phyloP scores from a whole-genome alignment of 2,888 invertebrate species.

The Cerceris rybyensis region DNA sequence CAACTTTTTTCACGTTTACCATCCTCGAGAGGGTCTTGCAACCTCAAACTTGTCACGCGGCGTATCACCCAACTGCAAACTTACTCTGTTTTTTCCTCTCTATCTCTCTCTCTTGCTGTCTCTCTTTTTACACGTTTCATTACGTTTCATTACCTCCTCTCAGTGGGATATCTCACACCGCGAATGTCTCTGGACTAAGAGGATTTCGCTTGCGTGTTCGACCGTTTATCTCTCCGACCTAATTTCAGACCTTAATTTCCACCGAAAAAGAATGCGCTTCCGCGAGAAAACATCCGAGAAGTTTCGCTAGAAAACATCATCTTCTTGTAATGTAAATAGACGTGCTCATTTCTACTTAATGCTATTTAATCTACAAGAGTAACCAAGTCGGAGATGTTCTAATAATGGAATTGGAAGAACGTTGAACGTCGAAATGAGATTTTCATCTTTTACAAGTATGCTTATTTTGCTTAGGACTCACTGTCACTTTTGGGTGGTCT shows the following conservation, averaged over 20 bases:
- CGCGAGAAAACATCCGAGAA: constrained; percentile 13
- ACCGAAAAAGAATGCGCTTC: constrained; percentile 8
- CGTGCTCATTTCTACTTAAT: too few species aligned
- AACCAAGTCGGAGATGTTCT: too few species aligned
- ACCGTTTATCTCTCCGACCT: constrained; percentile 48
- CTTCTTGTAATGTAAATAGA: background rate
- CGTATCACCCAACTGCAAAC: constrained; percentile 49
- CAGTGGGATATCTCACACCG: constrained; percentile 20
- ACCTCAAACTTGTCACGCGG: constrained; percentile 8
- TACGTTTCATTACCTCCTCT: constrained; percentile 49
- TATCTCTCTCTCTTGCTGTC: background rate
- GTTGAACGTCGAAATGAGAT: too few species aligned
- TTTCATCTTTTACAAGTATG: too few species aligned
- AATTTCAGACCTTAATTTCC: constrained; percentile 36
- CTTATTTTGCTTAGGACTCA: too few species aligned
- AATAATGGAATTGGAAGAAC: too few species aligned
- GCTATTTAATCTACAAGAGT: too few species aligned
- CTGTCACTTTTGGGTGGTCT: too few species aligned
- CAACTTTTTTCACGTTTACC: constrained; percentile 26
- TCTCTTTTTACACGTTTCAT: constrained; percentile 49
- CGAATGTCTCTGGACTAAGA: constrained; percentile 10
- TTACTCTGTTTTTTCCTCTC: background rate
- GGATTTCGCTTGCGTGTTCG: constrained; percentile 26
- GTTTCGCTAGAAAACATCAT: background rate
- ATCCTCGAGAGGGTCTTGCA: constrained; percentile 17